A percentile compares a stretch with the other conserved stretches of the same genome.
Conservation (phyloP, 2,113 vertebrate species). For the Melospiza melodia region DNA sequence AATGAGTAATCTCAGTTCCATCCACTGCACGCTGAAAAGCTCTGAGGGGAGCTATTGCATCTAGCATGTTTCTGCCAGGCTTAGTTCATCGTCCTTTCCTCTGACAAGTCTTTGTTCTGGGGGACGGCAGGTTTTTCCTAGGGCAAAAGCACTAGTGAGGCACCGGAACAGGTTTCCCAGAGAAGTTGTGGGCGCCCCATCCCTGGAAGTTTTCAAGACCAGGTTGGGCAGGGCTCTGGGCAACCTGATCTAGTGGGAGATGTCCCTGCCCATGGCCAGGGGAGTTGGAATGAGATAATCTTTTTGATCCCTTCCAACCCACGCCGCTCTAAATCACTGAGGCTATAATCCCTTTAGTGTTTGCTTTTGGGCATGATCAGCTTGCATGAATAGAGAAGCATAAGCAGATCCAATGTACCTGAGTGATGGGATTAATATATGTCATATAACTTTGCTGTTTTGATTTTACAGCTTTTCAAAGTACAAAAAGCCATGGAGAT, state of each 20-base stretch:
- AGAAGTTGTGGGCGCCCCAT: not conserved
- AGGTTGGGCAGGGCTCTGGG: not conserved
- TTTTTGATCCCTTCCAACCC: not conserved
- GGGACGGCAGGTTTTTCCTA: not conserved
- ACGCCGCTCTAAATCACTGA: not conserved
- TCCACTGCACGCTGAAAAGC: not conserved
- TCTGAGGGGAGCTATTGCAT: not conserved
- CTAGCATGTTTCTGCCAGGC: not conserved
- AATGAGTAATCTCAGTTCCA: not conserved
- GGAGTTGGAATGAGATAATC: fast-evolving
- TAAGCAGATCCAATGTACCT: not conserved
- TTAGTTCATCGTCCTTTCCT: not conserved
- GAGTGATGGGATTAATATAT: not conserved
- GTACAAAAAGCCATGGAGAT: not conserved
- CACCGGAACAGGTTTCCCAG: not conserved
- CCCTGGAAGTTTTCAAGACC: not conserved
- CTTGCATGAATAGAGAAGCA: not conserved
- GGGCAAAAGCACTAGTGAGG: not conserved
- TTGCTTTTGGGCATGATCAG: not conserved
- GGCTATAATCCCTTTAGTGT: not conserved
- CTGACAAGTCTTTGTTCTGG: not conserved
- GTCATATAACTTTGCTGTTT: not conserved
- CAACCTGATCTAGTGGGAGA: not conserved
- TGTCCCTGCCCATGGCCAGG: not conserved
- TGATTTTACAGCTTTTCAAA: not conserved